Evolutionary conservation across 1,140 invertebrate genomes (phyloP).

Genomic region (Chironomus tepperi): DNA sequence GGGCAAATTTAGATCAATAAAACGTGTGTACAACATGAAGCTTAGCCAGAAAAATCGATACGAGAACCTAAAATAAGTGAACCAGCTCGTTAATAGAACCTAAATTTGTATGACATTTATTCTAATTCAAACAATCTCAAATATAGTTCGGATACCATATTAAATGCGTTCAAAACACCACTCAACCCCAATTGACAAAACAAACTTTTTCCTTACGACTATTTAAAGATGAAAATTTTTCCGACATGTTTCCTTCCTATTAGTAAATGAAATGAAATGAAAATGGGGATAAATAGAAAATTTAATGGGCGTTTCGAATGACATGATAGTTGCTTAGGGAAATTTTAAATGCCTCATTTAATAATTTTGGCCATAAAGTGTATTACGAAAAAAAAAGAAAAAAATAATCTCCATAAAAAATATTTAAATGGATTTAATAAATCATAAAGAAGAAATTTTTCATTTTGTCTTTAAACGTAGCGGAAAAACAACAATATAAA

Average conservation of each 20-base stretch:
- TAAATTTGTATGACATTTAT: too few relatives aligned
- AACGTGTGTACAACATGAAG: too few relatives aligned
- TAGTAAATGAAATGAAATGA: neutral
- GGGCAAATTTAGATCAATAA: too few relatives aligned
- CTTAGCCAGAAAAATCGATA: too few relatives aligned
- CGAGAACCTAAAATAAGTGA: too few relatives aligned
- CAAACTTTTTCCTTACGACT: neutral
- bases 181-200: too few relatives aligned
- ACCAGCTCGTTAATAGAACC: too few relatives aligned
- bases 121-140: too few relatives aligned
- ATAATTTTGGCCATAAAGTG: neutral
- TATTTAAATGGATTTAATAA: constrained; percentile 7
- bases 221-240: neutral
- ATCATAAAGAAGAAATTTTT: constrained; percentile 4
- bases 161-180: too few relatives aligned
- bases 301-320: neutral
- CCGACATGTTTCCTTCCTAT: neutral
- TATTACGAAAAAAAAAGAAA: too few relatives aligned
- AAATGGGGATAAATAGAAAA: neutral
- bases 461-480: constrained; percentile 1
- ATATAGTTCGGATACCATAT: too few relatives aligned
- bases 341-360: neutral
- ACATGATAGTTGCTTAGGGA: neutral
- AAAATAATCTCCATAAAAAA: too few relatives aligned
- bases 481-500: constrained; percentile 8